A percentile compares a stretch with the other conserved stretches of the same genome.
Conservation (phyloP, 2,797 vertebrate species). For the Tragopan temminckii region DNA sequence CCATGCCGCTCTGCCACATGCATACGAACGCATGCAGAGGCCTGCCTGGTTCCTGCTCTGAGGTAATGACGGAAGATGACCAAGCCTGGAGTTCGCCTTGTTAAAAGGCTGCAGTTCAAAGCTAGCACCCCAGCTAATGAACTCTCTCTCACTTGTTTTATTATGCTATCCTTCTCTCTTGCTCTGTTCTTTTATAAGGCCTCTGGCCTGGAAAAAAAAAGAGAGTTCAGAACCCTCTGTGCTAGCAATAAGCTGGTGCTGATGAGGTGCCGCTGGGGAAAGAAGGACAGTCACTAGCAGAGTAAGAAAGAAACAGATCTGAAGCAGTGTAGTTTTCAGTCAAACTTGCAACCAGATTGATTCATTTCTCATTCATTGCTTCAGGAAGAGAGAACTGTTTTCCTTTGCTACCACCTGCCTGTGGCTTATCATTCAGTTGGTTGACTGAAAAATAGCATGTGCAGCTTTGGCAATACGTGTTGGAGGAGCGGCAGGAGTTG, state of each 20-base stretch:
- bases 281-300: neutral
- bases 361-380: neutral
- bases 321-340: neutral
- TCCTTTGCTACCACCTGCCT: neutral
- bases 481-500: neutral
- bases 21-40: neutral
- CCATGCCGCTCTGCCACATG: neutral
- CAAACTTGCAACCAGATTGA: neutral
- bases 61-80: conserved; percentile 6
- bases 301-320: neutral
- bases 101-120: conserved; percentile 25
- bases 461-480: neutral
- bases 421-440: accelerated
- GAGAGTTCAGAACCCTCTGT: neutral
- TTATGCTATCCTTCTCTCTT: neutral
- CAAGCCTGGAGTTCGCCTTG: neutral
- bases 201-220: neutral
- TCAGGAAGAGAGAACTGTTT: neutral
- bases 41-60: neutral
- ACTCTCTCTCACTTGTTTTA: neutral
- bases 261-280: neutral
- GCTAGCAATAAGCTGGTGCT: neutral
- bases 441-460: neutral
- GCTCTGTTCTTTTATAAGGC: neutral
- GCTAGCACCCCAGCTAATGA: neutral